phyloP scores from a whole-genome alignment of 2,797 vertebrate genomes.

The Pseudomugil tenellus region DNA sequence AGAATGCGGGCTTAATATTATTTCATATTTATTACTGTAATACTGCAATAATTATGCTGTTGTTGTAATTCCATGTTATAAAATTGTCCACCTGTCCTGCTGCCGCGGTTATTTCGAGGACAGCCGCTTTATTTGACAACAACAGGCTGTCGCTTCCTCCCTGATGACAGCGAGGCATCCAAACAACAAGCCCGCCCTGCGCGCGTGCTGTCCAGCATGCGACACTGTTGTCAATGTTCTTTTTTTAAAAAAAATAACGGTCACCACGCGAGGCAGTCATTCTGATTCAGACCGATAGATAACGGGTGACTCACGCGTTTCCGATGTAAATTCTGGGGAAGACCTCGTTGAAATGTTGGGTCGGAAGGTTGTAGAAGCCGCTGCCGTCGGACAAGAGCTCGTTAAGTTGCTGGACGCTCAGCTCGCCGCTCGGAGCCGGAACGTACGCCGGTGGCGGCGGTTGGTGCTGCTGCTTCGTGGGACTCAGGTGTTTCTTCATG shows the following conservation, averaged over 20 bases:
- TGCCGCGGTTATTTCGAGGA: constrained; percentile 10
- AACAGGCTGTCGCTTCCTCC: constrained; percentile 62
- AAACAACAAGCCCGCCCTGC: constrained; percentile 31
- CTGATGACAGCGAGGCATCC: constrained; percentile 20
- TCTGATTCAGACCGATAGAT: neutral
- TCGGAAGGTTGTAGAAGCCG: constrained; percentile 94
- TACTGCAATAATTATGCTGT: neutral
- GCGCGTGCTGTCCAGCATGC: constrained; percentile 43
- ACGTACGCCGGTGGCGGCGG: constrained; percentile 54
- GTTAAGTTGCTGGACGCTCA: constrained; percentile 93
- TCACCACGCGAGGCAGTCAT: constrained; percentile 15
- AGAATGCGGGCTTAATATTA: neutral
- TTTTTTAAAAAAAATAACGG: no score
- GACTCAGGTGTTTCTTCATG: constrained; percentile 86
- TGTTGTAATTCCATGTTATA: neutral
- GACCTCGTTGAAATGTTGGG: constrained; percentile 96
- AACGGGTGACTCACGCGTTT: constrained; percentile 90
- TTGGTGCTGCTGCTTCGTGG: constrained; percentile 67
- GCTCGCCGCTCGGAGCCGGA: constrained; percentile 73
- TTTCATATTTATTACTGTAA: no score
- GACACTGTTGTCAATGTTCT: constrained; percentile 62
- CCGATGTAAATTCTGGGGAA: constrained; percentile 93
- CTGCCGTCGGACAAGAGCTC: constrained; percentile 90
- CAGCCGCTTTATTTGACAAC: constrained; percentile 45
- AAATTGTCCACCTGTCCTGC: constrained; percentile 20